Base-by-base conservation (phyloP, 1,140 invertebrate genomes). In the Ips typographus region DNA sequence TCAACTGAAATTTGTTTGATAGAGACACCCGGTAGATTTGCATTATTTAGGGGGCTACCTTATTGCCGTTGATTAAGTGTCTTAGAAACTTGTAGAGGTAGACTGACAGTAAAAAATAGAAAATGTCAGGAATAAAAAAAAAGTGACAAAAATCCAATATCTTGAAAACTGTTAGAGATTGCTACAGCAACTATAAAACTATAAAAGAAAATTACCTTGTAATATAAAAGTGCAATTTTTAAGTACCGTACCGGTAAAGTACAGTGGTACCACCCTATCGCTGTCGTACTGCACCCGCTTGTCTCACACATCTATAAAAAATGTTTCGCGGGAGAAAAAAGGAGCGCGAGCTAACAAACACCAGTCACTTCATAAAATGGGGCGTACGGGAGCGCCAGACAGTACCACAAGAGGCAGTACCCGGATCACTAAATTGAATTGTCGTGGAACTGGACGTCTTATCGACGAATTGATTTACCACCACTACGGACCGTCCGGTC, bases 231-330 rank as follows among this genome's bases (percentile, higher is more conserved):
- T 3, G 55, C 42, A 38, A 40, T 67, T 49, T 58, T 67, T 47
- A 67, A 67, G 44, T 67, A 67, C 43, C 40, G 51, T n/a, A 65
- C 40, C 4, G 41, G 51, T 5, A 65, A 55, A 43, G 52, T 65
- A 55, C 65, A 67, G n/a, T 39, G 65, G 56, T 51, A 59, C n/a
- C 41, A 8, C 65, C 4, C 40, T 59, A 39, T 58, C 37, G 51
- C 43, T 40, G 40, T 47, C n/a, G 47, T 37, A 22, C 6, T 40
- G 4, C 65, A 40, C 6, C 38, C 40, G n/a, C 40, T 41, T 67
- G 44, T 47, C 22, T 36, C 55, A 57, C 65, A 67, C 65, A 67
- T 67, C 65, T 67, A 67, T 67, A 59, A 38, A 44, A n/a, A 42
- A 39, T 56, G 7, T 56, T 36, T 7, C 22, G 53, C 22, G 53